These are phyloP conservation scores for Synanthedon formicaeformis DNA, from an alignment of 2,888 invertebrate genomes.

Conservation along the genomic window DNA sequence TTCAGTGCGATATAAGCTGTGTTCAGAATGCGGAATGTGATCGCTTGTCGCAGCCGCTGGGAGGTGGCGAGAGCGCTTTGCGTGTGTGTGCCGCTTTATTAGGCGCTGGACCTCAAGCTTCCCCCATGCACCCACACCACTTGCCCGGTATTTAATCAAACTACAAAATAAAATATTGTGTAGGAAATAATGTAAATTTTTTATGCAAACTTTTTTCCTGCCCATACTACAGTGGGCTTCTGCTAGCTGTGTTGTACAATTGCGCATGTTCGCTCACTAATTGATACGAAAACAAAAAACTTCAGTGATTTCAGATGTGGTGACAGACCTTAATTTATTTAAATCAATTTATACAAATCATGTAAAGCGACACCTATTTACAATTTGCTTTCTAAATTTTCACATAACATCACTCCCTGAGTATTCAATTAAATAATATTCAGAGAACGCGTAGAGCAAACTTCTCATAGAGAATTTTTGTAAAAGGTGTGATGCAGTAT, in stretches of 20 bases:
- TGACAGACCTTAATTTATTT: no score
- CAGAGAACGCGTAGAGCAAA: no score
- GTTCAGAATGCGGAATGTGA: slow-evolving; percentile 48
- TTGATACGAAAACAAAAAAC: no score
- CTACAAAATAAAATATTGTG: not conserved
- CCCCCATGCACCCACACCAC: slow-evolving; percentile 54
- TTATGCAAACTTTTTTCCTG: not conserved
- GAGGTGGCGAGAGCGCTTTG: slow-evolving; percentile 54
- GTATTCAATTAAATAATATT: no score
- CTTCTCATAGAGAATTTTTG: not conserved
- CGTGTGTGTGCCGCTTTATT: slow-evolving; percentile 54
- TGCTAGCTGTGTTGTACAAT: no score
- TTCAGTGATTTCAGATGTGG: no score
- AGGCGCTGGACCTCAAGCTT: slow-evolving; percentile 52
- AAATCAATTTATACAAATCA: no score
- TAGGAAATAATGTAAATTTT: not conserved
- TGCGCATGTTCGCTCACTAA: no score
- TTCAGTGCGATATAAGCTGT: slow-evolving; percentile 45
- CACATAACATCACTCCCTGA: no score
- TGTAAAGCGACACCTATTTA: no score
- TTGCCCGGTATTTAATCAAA: slow-evolving; percentile 34
- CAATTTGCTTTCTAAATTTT: no score
- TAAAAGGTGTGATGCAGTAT: not conserved
- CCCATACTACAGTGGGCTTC: not conserved
- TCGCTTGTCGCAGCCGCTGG: slow-evolving; percentile 43